Base-by-base conservation (phyloP, 1,140 invertebrate genomes). In the Hypothenemus hampei region DNA sequence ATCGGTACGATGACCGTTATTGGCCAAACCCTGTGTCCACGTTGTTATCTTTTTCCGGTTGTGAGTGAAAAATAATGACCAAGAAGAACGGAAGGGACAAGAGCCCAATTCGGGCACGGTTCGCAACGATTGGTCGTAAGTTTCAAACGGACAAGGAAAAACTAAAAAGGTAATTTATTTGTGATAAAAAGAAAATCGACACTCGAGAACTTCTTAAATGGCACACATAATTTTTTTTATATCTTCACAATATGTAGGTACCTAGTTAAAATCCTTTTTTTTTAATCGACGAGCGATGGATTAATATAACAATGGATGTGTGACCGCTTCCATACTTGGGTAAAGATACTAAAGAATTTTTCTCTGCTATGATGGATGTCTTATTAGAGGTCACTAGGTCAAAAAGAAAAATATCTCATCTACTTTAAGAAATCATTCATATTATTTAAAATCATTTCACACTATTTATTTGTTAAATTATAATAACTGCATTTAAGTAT, bases 81-180 rank as follows among this genome's bases (percentile, higher is more conserved):
- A 76, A 77, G 65, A 57, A 50, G 22, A 78, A 78, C 65, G 75
- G 74, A 63, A 76, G 77, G 60, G 75, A 75, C 52, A 59, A 49
- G 52, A 76, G 77, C 58, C 72, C 77, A 4, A 64, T 77, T 22
- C 70, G 76, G 51, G 59, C 61, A 11, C 75, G 76, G n/a, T 73
- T 79, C 60, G 75, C 75, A 36, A 78, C 77, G 4, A 62, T 79
- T 37, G 76, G 78, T 60, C 69, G 75, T 45, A 72, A 75, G 53
- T 73, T 80, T 57, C 68, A 78, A 55, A 75, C n/a, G n/a, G n/a
- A 77, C 59, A 76, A 78, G 60, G 78, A 79, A 66, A 72, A 78
- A 51, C 70, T 77, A 47, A 78, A 75, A 74, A 80, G 78, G 78
- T 81, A 78, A 68, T 41, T 26, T 49, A 35, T 10, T 33, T n/a